A percentile compares a stretch with the other conserved stretches of the same genome.
phyloP scores from a whole-genome alignment of 2,113 vertebrate species.

The Glaucomys volans region DNA sequence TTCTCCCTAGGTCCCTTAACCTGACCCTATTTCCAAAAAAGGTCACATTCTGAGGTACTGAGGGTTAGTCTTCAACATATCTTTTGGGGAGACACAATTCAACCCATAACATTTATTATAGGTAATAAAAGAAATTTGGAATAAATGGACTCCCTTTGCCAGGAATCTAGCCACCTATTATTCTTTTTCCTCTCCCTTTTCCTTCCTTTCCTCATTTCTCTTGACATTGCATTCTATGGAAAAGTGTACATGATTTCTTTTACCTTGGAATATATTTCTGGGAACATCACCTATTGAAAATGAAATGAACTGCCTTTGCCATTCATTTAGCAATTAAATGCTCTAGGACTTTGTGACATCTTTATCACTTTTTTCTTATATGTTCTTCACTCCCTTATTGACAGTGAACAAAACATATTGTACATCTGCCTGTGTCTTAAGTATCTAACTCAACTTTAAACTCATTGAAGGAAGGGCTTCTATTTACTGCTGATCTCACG shows the following conservation, averaged over 20 bases:
- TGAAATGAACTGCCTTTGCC: neutral
- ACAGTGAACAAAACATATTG: neutral
- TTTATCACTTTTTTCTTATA: neutral
- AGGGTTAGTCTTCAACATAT: neutral
- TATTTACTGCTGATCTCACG: neutral
- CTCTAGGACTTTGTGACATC: neutral
- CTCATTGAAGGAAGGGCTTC: neutral
- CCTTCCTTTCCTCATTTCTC: neutral
- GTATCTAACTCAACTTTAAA: neutral
- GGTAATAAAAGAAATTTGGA: neutral
- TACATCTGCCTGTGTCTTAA: neutral
- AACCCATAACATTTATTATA: neutral
- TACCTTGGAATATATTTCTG: slow-evolving; percentile 2
- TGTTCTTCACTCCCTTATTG: neutral
- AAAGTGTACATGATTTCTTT: neutral
- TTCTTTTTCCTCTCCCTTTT: neutral
- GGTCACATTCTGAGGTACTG: neutral
- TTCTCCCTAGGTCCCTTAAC: neutral
- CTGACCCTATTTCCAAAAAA: neutral
- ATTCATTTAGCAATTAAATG: slow-evolving; percentile 10
- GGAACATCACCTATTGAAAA: neutral
- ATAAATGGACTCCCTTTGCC: neutral
- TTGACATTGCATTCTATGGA: neutral
- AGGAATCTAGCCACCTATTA: neutral
- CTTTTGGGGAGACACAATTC: neutral